Conservation (phyloP, 2,888 invertebrate species). For the Agrochola litura region DNA sequence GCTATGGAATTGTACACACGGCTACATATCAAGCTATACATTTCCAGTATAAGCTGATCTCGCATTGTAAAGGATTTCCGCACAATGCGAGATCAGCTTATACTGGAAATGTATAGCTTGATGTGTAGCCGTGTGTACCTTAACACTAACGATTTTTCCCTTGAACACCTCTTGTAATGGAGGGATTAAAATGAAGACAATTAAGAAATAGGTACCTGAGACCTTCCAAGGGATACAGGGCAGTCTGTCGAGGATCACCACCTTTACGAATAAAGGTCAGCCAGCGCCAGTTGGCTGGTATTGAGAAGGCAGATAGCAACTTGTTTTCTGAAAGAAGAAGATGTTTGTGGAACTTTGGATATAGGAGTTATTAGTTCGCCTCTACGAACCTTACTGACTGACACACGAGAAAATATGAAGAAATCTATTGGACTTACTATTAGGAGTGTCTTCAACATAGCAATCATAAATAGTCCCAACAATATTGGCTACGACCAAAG, state of each 20-base stretch:
- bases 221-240: slow-evolving; percentile 50
- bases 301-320: slow-evolving; percentile 57
- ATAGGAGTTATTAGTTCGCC: not conserved
- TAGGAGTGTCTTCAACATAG: slow-evolving; percentile 31
- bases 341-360: not conserved
- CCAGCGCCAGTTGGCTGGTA: slow-evolving; percentile 56
- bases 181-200: not conserved
- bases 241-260: slow-evolving; percentile 44
- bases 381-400: too few relatives aligned
- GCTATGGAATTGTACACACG: too few relatives aligned
- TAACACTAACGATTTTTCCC: not conserved
- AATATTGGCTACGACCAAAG: slow-evolving; percentile 63
- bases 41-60: too few relatives aligned
- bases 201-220: slow-evolving; percentile 39
- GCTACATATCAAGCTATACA: too few relatives aligned
- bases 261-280: slow-evolving; percentile 38
- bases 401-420: not conserved
- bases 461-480: slow-evolving; percentile 67
- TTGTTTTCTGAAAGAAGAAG: slow-evolving; percentile 55
- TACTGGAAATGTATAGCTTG: too few relatives aligned
- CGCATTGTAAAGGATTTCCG: too few relatives aligned
- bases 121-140: too few relatives aligned
- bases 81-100: too few relatives aligned
- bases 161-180: not conserved
- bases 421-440: slow-evolving; percentile 59